Percentiles rank a stretch among this genome's conserved stretches.
phyloP scores from a whole-genome alignment of 2,113 vertebrate species.

The Stegostoma tigrinum region DNA sequence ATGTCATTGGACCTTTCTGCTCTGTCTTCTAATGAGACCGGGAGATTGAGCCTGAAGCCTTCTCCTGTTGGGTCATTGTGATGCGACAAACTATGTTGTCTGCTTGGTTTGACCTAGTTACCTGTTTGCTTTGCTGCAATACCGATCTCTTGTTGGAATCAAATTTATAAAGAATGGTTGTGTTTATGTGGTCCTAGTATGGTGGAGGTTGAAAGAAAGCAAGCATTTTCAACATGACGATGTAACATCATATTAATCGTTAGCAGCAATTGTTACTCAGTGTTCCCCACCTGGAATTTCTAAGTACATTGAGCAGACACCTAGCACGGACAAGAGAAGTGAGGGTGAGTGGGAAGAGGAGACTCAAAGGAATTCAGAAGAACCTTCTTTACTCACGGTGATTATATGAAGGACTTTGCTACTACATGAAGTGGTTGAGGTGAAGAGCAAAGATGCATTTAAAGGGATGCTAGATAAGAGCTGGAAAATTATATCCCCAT shows the following conservation, averaged over 20 bases:
- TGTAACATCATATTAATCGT: neutral
- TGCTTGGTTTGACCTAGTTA: neutral
- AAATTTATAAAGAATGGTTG: neutral
- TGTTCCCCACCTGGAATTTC: neutral
- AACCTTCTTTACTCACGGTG: no score
- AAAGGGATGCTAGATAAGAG: neutral
- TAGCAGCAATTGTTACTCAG: neutral
- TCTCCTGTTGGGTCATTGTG: neutral
- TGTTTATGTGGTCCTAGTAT: neutral
- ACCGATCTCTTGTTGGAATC: neutral
- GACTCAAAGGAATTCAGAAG: neutral
- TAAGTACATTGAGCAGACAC: neutral
- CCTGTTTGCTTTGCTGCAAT: neutral
- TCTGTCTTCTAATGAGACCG: neutral
- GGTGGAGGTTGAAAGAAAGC: neutral
- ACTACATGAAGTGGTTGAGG: no score
- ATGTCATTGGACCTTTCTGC: neutral
- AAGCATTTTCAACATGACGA: neutral
- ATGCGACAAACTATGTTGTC: neutral
- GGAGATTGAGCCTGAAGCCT: neutral
- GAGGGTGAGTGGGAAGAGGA: neutral
- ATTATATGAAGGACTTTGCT: no score
- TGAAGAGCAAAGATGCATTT: no score
- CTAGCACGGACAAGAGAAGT: neutral
- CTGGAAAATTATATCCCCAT: neutral